Evolutionary conservation across 2,888 invertebrate genomes (phyloP).

Genomic region (Erebia aethiops): DNA sequence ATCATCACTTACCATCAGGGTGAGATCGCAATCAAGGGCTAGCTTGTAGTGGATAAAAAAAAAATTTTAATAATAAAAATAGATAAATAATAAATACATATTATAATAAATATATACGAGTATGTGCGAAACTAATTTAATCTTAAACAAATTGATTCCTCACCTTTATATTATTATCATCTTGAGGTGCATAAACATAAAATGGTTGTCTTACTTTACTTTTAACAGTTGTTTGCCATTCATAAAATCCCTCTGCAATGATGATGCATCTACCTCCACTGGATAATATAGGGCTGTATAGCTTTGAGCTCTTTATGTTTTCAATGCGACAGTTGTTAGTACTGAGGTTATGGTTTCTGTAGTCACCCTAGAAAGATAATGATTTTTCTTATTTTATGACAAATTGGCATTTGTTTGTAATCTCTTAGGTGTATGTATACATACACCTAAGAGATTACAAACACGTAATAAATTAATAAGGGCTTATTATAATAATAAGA

Average conservation of each 20-base stretch:
- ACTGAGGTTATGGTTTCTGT: slow-evolving; percentile 85
- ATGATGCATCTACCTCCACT: slow-evolving; percentile 90
- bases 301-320: slow-evolving; percentile 85
- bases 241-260: slow-evolving; percentile 91
- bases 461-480: too few species aligned
- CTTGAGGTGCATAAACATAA: slow-evolving; percentile 87
- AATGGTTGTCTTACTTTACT: slow-evolving; percentile 87
- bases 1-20: too few species aligned
- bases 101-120: too few species aligned
- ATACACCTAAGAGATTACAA: too few species aligned
- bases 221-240: slow-evolving; percentile 88
- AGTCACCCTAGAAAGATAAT: slow-evolving; percentile 80
- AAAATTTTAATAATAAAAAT: too few species aligned
- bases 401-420: too few species aligned
- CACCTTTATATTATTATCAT: slow-evolving; percentile 67
- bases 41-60: too few species aligned
- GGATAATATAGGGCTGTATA: slow-evolving; percentile 86
- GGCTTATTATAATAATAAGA: too few species aligned
- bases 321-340: slow-evolving; percentile 92
- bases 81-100: too few species aligned
- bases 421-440: too few species aligned
- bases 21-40: too few species aligned
- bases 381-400: background rate
- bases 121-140: too few species aligned
- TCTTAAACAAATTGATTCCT: background rate